Evolutionary conservation across 2,113 vertebrate species (phyloP).

Genomic region (Brevimyrus niger): DNA sequence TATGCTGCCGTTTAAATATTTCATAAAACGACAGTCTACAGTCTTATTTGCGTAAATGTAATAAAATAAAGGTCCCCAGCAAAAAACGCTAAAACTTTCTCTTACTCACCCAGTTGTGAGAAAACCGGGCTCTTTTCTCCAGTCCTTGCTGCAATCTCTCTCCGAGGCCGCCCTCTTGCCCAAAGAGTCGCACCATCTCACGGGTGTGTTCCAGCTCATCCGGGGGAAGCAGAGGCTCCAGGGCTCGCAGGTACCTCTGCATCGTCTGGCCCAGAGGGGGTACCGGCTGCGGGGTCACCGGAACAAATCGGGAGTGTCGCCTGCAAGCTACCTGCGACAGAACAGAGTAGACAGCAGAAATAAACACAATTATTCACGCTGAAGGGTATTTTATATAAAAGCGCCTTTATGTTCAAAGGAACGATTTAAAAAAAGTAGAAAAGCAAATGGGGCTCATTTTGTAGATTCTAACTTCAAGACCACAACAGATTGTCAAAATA

Average conservation of each 20-base stretch:
- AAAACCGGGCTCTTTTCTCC: conserved; percentile 53
- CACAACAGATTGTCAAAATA: not conserved
- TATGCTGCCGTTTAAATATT: not conserved
- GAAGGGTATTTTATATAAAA: not conserved
- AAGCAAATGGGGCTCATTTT: not conserved
- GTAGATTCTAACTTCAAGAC: not conserved
- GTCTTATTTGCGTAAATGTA: not conserved
- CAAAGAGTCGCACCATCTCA: conserved; percentile 58
- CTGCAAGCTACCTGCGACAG: conserved; percentile 35
- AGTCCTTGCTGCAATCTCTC: conserved; percentile 57
- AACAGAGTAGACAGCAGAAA: not conserved
- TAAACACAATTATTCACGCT: not conserved
- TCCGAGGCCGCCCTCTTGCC: conserved; percentile 51
- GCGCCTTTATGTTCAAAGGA: not conserved
- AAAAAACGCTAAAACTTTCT: not conserved
- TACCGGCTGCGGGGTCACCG: conserved; percentile 62
- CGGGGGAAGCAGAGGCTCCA: conserved; percentile 66
- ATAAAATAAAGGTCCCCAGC: not conserved
- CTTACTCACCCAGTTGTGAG: conserved; percentile 68
- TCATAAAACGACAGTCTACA: not conserved
- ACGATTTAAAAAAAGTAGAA: not conserved
- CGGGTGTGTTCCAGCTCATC: conserved; percentile 66
- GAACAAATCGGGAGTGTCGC: conserved; percentile 28
- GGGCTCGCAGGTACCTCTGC: conserved; percentile 56
- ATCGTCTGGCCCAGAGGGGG: conserved; percentile 62